A percentile compares a stretch with the other conserved stretches of the same genome.
Conservation (phyloP, 2,113 vertebrate genomes). For the Marmota monax region DNA sequence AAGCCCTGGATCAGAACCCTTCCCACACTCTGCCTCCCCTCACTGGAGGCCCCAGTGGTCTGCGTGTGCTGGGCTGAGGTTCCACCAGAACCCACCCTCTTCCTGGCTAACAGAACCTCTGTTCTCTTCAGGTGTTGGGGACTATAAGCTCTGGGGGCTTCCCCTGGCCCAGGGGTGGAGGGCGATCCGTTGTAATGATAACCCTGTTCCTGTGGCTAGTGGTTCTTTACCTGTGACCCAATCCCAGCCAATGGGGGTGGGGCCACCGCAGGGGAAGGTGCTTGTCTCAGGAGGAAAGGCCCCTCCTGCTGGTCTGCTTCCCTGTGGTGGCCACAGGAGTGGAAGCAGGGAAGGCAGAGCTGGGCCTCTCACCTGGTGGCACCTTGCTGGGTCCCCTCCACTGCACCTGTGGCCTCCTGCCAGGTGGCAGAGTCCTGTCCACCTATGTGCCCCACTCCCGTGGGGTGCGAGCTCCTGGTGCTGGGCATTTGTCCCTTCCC, state of each 20-base stretch:
- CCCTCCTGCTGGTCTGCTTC: neutral
- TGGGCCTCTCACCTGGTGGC: neutral
- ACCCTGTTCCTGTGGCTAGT: neutral
- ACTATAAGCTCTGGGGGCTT: neutral
- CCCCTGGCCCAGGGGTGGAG: neutral
- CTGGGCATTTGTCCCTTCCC: fast-evolving
- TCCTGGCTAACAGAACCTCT: neutral
- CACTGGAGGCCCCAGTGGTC: neutral
- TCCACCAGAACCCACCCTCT: neutral
- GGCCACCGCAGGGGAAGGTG: neutral
- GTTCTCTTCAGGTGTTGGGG: neutral
- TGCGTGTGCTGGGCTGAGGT: fast-evolving
- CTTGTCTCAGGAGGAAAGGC: neutral
- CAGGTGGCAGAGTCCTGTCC: neutral
- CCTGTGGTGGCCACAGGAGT: neutral
- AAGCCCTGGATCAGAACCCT: neutral
- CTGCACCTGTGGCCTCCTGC: fast-evolving
- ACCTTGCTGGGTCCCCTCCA: neutral
- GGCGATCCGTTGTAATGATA: no score
- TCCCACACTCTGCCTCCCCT: no score
- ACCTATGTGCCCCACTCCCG: neutral
- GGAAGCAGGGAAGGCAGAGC: neutral
- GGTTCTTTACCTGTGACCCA: neutral
- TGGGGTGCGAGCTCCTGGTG: fast-evolving
- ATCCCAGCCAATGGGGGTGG: neutral